Evolutionary conservation across 2,113 vertebrate species (phyloP).

Genomic region (Narcine bancroftii): DNA sequence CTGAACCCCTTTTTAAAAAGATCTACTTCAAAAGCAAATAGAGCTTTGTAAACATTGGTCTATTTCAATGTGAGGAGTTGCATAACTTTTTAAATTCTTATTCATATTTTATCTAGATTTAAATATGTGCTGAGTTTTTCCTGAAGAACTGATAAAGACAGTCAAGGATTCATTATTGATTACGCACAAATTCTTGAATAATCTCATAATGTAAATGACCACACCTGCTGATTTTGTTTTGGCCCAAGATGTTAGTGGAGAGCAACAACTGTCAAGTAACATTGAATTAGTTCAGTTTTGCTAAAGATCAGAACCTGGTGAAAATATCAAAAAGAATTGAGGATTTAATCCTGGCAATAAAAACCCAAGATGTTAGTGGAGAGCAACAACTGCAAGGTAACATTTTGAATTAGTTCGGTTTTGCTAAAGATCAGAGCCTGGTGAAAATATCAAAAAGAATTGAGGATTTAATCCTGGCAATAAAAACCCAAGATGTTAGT

Average conservation of each 20-base stretch:
- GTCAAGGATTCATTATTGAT: constrained; percentile 2
- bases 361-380: no score
- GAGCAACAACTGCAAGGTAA: no score
- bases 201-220: not conserved
- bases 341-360: no score
- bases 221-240: not conserved
- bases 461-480: no score
- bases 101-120: not conserved
- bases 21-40: not conserved
- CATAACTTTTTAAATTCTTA: not conserved
- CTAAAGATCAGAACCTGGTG: no score
- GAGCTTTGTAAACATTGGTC: not conserved
- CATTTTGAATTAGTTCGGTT: no score
- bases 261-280: not conserved
- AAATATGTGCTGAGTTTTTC: not conserved
- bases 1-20: not conserved
- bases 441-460: no score
- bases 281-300: not conserved
- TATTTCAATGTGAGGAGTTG: not conserved
- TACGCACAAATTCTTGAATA: not conserved
- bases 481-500: no score
- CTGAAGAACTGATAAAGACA: not conserved
- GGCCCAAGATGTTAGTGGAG: not conserved
- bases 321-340: no score
- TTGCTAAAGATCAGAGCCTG: no score